Conservation (phyloP, 2,888 invertebrate genomes). For the Catocala nupta region DNA sequence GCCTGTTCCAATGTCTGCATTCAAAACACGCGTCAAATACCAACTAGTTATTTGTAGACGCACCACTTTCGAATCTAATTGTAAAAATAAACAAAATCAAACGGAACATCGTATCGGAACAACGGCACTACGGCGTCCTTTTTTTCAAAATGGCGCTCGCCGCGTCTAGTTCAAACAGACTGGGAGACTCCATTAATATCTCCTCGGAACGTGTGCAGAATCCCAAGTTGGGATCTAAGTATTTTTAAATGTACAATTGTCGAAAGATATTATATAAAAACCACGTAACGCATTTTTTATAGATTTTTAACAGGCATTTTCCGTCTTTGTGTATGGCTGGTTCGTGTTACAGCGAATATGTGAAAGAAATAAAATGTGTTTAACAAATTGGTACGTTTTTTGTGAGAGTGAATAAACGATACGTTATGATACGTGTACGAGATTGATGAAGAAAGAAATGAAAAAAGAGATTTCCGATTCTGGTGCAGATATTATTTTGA, state of each 20-base stretch:
- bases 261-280: slow-evolving; percentile 41
- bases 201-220: slow-evolving; percentile 60
- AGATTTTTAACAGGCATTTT: slow-evolving; percentile 31
- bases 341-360: slow-evolving; percentile 5
- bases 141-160: slow-evolving; percentile 43
- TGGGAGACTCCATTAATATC: slow-evolving; percentile 64
- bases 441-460: no score
- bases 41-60: slow-evolving; percentile 1
- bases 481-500: no score
- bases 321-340: slow-evolving; percentile 5
- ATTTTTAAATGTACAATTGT: slow-evolving; percentile 55
- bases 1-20: no score
- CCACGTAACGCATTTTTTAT: slow-evolving; percentile 46
- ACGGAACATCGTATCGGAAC: slow-evolving; percentile 14
- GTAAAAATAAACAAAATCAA: slow-evolving; percentile 24
- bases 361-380: not conserved
- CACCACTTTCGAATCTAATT: slow-evolving; percentile 19
- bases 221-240: slow-evolving; percentile 59
- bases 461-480: no score
- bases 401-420: no score
- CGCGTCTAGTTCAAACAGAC: slow-evolving; percentile 56
- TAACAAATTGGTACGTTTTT: not conserved
- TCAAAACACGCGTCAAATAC: no score
- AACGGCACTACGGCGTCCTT: slow-evolving; percentile 25
- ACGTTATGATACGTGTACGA: no score